These are phyloP conservation scores for Mythimna ferrago DNA, from an alignment of 2,888 invertebrate genomes.

Conservation along the genomic window DNA sequence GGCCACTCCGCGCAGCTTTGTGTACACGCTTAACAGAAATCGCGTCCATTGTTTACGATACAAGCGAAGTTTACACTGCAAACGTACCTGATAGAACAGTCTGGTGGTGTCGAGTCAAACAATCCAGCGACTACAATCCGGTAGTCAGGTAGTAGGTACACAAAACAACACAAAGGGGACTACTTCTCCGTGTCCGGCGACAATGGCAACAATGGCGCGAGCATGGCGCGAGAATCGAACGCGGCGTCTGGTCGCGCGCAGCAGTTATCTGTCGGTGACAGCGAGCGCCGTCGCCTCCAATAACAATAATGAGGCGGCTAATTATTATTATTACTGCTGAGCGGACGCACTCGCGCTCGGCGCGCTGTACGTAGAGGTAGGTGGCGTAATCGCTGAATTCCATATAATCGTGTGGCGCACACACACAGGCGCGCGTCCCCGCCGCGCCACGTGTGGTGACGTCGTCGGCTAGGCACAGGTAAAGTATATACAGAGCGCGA, in stretches of 20 bases:
- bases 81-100: constrained; percentile 76
- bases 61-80: constrained; percentile 74
- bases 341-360: constrained; percentile 75
- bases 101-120: constrained; percentile 71
- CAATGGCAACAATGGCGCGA: constrained; percentile 72
- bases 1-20: constrained; percentile 63
- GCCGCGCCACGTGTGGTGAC: constrained; percentile 85
- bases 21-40: constrained; percentile 69
- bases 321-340: constrained; percentile 85
- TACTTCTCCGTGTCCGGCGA: constrained; percentile 72
- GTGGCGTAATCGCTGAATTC: constrained; percentile 87
- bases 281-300: constrained; percentile 75
- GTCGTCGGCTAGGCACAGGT: constrained; percentile 78
- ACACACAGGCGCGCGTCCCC: constrained; percentile 70
- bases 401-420: constrained; percentile 79
- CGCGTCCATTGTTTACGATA: constrained; percentile 75
- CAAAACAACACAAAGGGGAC: constrained; percentile 73
- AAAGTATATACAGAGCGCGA: constrained; percentile 71
- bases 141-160: constrained; percentile 67
- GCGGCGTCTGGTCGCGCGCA: constrained; percentile 73
- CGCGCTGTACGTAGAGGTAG: constrained; percentile 72
- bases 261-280: constrained; percentile 82
- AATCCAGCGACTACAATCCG: constrained; percentile 76
- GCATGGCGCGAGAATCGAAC: constrained; percentile 69
- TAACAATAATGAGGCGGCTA: constrained; percentile 83